phyloP scores from a whole-genome alignment of 2,797 vertebrate species.

The Mus spretus region DNA sequence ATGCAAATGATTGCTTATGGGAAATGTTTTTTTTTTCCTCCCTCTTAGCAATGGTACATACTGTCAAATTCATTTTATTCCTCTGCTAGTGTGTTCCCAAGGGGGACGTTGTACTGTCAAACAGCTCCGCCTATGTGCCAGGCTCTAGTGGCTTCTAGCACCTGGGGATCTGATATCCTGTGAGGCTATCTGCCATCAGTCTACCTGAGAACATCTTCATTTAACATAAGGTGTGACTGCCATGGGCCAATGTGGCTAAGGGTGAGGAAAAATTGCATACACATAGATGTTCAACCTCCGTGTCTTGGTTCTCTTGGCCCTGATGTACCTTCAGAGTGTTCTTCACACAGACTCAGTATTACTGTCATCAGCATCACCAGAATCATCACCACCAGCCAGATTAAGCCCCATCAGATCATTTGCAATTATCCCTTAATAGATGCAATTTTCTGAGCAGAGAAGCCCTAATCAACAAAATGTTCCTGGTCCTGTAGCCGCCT shows the following conservation, averaged over 20 bases:
- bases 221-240: constrained; percentile 63
- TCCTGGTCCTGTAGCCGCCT: background rate
- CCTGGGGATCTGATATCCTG: constrained; percentile 74
- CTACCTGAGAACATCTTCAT: constrained; percentile 68
- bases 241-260: background rate
- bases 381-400: background rate
- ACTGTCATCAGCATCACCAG: background rate
- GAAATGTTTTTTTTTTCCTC: constrained; percentile 16
- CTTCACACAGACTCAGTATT: background rate
- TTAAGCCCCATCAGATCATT: constrained; percentile 18
- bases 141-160: constrained; percentile 67
- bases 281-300: background rate
- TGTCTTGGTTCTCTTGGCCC: background rate
- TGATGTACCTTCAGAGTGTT: background rate
- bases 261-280: background rate
- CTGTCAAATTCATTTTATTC: constrained; percentile 76
- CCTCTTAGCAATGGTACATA: constrained; percentile 46
- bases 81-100: constrained; percentile 55
- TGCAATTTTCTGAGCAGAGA: constrained; percentile 67
- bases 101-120: constrained; percentile 69
- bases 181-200: background rate
- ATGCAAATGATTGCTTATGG: constrained; percentile 57
- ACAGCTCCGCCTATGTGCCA: constrained; percentile 57
- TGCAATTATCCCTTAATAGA: constrained; percentile 55
- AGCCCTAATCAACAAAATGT: constrained; percentile 53